These are phyloP conservation scores for Gonioctena quinquepunctata DNA, from an alignment of 1,140 invertebrate genomes.

Conservation along the genomic window DNA sequence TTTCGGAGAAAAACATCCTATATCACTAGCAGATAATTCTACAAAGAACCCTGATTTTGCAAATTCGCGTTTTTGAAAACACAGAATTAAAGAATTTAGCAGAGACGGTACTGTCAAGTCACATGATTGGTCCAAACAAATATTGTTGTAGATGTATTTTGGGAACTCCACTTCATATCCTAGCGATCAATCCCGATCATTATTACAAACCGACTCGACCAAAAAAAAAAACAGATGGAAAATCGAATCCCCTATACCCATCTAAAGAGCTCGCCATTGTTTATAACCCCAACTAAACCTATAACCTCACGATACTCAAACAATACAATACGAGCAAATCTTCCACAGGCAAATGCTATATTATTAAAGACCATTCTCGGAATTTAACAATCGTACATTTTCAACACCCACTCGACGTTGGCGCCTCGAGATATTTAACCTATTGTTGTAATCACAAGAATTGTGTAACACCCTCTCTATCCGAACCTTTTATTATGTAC, in stretches of 20 bases:
- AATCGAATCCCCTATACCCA: background rate
- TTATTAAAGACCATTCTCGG: constrained; percentile 35
- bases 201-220: too few relatives aligned
- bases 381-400: constrained; percentile 43
- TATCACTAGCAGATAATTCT: too few relatives aligned
- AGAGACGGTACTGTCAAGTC: too few relatives aligned
- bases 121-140: too few relatives aligned
- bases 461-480: constrained; percentile 36
- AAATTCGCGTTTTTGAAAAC: too few relatives aligned
- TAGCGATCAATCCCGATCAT: too few relatives aligned
- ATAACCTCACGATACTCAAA: background rate
- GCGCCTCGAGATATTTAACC: constrained; percentile 44
- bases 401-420: constrained; percentile 35
- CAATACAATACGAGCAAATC: constrained; percentile 8
- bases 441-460: constrained; percentile 42
- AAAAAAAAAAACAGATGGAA: background rate
- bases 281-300: background rate
- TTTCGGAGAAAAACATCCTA: too few relatives aligned
- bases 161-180: too few relatives aligned
- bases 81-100: too few relatives aligned
- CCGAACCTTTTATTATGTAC: constrained; percentile 20
- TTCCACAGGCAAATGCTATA: constrained; percentile 20
- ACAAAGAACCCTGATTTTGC: too few relatives aligned
- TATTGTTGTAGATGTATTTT: too few relatives aligned
- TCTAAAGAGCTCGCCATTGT: background rate